Evolutionary conservation across 2,888 invertebrate genomes (phyloP), one percentile per base, ranked within the genome.

Genomic region (Toxonevra muliebris): DNA sequence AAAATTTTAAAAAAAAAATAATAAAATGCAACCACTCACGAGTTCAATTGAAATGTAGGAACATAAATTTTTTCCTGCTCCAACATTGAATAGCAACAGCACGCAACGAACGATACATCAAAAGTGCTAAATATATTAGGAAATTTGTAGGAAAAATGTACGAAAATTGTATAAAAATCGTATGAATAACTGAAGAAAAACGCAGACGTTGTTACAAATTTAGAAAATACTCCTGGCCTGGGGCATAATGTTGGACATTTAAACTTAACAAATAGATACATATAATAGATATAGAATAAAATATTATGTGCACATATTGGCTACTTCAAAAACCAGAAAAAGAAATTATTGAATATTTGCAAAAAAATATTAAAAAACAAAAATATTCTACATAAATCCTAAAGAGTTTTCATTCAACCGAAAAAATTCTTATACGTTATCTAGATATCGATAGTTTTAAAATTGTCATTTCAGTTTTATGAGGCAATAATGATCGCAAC

Each of bases 221-320:
- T 81, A 82, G 81, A 82, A 79, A 80, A 78, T 76, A 76, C 76
- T 77, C 78, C 74, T 76, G 78, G 76, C 74, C 76, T 74, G 79
- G 79, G 75, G 72, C 69, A 72, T 58, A 70, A 69, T 59, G 61
- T 42, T 7, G 57, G 59, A 63, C 50, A 62, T 58, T 61, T 4
- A 8, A 50, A 50, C 57, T 48, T 55, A 68, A 57, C 40, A 64
- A 61, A 52, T 41, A 30, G 30, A 30, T 30, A 30, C 30, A 30
- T 2, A 30, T 30, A 55, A 4, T 41, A 61, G n/a, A 64, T 57
- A 55, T 55, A 42, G n/a, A 59, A 8, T 60, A n/a, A n/a, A 41
- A 57, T 61, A 50, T 40, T 20, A 53, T 58, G 48, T 60, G 42
- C 30, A 30, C 30, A 30, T 30, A 30, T 2, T 30, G 7, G 30